Evolutionary conservation across 2,797 vertebrate genomes (phyloP).

Genomic region (Tenualosa ilisha): DNA sequence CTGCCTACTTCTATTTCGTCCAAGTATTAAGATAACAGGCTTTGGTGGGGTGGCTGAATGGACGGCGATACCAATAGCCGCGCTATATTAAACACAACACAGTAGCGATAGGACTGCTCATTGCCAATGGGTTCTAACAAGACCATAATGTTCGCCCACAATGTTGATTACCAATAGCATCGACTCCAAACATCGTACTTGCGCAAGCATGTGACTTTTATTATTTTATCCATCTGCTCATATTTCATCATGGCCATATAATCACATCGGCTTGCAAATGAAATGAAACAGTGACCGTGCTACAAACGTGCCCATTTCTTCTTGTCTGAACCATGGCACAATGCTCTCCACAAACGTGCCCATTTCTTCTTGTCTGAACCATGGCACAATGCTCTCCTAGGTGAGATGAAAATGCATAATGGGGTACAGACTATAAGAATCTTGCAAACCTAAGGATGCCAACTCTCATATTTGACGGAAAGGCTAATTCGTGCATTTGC

Average conservation of each 20-base stretch:
- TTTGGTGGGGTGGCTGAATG: background rate
- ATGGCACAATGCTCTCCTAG: background rate
- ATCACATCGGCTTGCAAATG: background rate
- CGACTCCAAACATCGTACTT: background rate
- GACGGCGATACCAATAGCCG: slow-evolving; percentile 18
- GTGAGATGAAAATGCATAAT: background rate
- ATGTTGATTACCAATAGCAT: background rate
- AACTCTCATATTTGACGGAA: background rate
- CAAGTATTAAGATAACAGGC: slow-evolving; percentile 7
- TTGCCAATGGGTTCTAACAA: background rate
- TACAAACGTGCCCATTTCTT: background rate
- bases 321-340: background rate
- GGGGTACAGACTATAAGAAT: background rate
- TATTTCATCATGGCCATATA: too few relatives aligned
- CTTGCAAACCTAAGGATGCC: background rate
- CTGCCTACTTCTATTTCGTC: background rate
- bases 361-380: background rate
- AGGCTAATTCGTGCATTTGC: background rate
- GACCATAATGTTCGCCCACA: background rate
- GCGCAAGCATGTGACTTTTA: background rate
- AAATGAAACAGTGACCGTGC: background rate
- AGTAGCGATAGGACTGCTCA: background rate
- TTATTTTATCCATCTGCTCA: background rate
- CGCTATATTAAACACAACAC: slow-evolving; percentile 1
- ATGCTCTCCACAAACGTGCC: background rate